phyloP scores from a whole-genome alignment of 2,113 vertebrate species.

The Atlantisia rogersi region DNA sequence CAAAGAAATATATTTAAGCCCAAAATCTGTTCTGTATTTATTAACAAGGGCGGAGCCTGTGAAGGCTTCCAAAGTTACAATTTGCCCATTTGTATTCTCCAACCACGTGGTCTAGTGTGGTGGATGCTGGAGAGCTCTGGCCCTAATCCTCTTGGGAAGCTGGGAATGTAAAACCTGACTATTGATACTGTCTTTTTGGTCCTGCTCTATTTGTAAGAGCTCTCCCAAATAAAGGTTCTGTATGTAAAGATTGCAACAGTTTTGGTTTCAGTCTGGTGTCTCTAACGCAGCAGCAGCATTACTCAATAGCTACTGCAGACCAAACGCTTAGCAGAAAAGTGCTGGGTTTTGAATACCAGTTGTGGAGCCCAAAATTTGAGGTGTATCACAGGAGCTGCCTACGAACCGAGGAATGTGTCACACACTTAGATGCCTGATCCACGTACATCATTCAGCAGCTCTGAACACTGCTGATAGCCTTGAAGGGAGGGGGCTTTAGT shows the following conservation, averaged over 20 bases:
- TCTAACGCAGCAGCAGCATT: background rate
- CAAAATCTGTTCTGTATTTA: background rate
- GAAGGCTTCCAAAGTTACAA: background rate
- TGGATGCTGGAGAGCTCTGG: background rate
- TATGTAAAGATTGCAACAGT: background rate
- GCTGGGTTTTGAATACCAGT: background rate
- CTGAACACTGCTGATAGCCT: background rate
- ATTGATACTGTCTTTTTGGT: background rate
- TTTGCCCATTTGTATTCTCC: background rate
- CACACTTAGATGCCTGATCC: background rate
- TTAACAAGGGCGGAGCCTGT: background rate
- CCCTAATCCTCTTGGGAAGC: background rate
- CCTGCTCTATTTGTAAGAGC: background rate
- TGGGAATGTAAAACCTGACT: background rate
- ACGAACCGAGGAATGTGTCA: fast-evolving
- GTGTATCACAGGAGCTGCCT: background rate
- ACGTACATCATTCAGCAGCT: background rate
- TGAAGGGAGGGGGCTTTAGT: background rate
- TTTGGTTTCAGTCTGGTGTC: background rate
- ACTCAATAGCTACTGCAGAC: background rate
- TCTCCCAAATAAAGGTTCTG: background rate
- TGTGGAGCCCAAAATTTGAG: background rate
- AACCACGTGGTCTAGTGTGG: background rate
- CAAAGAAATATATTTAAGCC: background rate
- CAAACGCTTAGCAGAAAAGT: background rate